Percentiles rank a stretch among this genome's conserved stretches.
Conservation (phyloP, 2,888 invertebrate species). For the Catocala fraxini region DNA sequence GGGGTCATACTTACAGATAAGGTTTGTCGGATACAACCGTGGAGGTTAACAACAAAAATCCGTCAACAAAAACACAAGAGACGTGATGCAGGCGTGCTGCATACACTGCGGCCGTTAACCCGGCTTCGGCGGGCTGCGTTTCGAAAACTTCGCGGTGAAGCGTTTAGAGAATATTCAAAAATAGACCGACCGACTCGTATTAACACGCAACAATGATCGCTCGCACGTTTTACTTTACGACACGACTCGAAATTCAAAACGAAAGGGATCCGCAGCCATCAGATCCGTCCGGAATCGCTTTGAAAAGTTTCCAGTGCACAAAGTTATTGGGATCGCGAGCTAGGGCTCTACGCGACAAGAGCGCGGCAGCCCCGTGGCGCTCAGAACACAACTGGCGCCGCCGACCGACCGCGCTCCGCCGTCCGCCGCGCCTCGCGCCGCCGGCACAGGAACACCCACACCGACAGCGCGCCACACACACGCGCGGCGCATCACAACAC, state of each 20-base stretch:
- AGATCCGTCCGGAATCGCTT: conserved; percentile 70
- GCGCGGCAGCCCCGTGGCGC: conserved; percentile 80
- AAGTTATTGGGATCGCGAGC: conserved; percentile 82
- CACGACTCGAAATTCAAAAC: conserved; percentile 64
- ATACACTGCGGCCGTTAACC: conserved; percentile 85
- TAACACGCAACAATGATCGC: conserved; percentile 73
- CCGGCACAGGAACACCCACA: conserved; percentile 63
- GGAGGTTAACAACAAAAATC: conserved; percentile 83
- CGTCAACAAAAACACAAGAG: conserved; percentile 86
- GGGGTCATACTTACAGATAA: conserved; percentile 87
- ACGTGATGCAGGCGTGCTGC: conserved; percentile 81
- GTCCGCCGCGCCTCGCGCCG: conserved; percentile 16
- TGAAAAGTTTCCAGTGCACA: conserved; percentile 86
- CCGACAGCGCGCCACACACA: conserved; percentile 53
- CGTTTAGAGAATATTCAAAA: conserved; percentile 87
- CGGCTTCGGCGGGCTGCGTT: conserved; percentile 81
- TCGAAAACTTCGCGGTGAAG: conserved; percentile 84
- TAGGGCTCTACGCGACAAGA: conserved; percentile 72
- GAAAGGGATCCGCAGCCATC: conserved; percentile 63
- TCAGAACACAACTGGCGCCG: conserved; percentile 81
- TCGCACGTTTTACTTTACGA: conserved; percentile 63
- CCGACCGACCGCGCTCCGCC: conserved; percentile 62
- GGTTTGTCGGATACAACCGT: conserved; percentile 72
- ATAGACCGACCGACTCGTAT: conserved; percentile 79
- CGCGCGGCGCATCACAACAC: conserved; percentile 52